Conservation (phyloP, 2,888 invertebrate species). For the Metopia argyrocephala region DNA sequence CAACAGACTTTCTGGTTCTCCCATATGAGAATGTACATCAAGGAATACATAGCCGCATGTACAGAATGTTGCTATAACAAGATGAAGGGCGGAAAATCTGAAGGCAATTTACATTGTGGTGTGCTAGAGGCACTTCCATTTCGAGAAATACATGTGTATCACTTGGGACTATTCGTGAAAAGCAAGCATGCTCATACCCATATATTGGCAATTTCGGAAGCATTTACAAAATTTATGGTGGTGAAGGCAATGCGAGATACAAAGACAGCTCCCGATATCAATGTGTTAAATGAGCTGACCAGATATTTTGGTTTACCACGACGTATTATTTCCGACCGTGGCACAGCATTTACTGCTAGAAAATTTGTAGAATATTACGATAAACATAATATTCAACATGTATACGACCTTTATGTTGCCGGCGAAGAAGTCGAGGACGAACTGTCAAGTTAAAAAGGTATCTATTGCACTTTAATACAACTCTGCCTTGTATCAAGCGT, state of each 20-base stretch:
- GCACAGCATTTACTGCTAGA: background rate
- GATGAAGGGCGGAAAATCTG: slow-evolving; percentile 10
- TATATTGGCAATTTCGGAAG: background rate
- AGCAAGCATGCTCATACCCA: slow-evolving; percentile 5
- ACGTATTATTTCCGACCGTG: slow-evolving; percentile 6
- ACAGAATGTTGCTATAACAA: slow-evolving; percentile 21
- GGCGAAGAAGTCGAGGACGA: no score
- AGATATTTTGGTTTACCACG: slow-evolving; percentile 3
- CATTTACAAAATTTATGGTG: background rate
- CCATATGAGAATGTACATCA: background rate
- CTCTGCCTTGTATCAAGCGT: no score
- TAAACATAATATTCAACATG: background rate
- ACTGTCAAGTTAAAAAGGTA: no score
- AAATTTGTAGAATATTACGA: background rate
- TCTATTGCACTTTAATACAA: no score
- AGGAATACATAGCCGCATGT: slow-evolving; percentile 3
- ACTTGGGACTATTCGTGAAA: background rate
- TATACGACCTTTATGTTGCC: no score
- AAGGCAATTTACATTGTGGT: slow-evolving; percentile 3
- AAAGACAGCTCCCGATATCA: background rate
- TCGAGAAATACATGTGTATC: background rate
- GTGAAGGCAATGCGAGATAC: background rate
- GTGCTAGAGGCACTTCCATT: background rate
- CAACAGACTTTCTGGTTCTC: background rate
- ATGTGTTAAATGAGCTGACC: background rate